A percentile compares a stretch with the other conserved stretches of the same genome.
Conservation (phyloP, 2,113 vertebrate genomes). For the Cyprinus carpio region DNA sequence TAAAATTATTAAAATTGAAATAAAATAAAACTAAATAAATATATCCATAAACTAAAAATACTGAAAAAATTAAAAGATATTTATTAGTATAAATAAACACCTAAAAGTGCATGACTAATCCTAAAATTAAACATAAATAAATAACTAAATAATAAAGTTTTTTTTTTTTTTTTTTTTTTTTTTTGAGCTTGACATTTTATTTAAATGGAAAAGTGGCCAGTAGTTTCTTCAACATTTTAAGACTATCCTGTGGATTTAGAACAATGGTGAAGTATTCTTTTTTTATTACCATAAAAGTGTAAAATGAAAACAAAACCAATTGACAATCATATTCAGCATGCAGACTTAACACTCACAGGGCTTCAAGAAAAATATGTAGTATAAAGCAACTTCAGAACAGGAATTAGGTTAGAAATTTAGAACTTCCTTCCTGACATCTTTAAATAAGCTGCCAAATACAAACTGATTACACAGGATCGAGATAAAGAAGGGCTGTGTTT, state of each 20-base stretch:
- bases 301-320: not conserved
- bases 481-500: conserved; percentile 33
- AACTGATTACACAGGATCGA: not conserved
- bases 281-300: not conserved
- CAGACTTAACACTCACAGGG: not conserved
- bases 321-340: not conserved
- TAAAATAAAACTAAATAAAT: not conserved
- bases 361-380: not conserved
- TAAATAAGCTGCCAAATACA: conserved; percentile 15
- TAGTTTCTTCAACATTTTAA: not conserved
- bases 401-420: not conserved
- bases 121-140: too few species aligned
- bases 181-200: not conserved
- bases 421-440: conserved; percentile 25
- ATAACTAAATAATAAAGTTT: too few species aligned
- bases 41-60: not conserved
- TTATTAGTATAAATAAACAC: too few species aligned
- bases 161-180: not conserved
- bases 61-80: not conserved
- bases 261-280: not conserved
- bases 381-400: not conserved
- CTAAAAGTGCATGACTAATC: too few species aligned
- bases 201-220: not conserved
- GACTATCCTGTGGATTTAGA: not conserved
- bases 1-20: not conserved